Conservation (phyloP, 2,888 invertebrate genomes). For the Cynaeus angustus region DNA sequence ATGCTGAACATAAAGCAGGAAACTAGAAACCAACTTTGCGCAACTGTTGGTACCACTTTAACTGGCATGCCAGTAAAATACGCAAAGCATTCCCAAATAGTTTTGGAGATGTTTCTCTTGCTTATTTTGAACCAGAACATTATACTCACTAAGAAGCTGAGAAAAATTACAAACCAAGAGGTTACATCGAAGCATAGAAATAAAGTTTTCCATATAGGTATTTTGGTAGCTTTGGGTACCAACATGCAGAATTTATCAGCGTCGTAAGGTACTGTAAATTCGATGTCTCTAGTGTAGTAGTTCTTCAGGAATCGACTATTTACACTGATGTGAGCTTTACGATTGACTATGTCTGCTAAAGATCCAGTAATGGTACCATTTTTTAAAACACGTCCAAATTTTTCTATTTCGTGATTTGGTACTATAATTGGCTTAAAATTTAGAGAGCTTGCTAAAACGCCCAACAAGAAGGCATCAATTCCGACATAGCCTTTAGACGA, state of each 20-base stretch:
- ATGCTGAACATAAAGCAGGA: constrained; percentile 67
- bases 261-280: constrained; percentile 61
- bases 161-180: constrained; percentile 12
- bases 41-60: neutral
- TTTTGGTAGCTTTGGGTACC: constrained; percentile 66
- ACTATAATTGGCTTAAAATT: constrained; percentile 26
- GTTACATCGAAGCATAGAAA: constrained; percentile 62
- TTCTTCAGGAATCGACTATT: constrained; percentile 55
- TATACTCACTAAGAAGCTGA: neutral
- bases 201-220: constrained; percentile 68
- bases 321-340: constrained; percentile 55
- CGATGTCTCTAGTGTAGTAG: constrained; percentile 59
- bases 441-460: constrained; percentile 5
- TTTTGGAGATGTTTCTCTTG: neutral
- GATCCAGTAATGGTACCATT: constrained; percentile 60
- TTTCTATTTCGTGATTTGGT: constrained; percentile 1
- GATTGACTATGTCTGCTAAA: constrained; percentile 42
- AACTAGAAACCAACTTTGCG: constrained; percentile 58
- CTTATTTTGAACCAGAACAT: constrained; percentile 1
- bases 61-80: constrained; percentile 7
- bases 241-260: constrained; percentile 69
- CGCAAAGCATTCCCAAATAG: constrained; percentile 2
- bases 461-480: constrained; percentile 15
- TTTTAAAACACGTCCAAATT: constrained; percentile 57
- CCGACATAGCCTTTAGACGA: constrained; percentile 17